Base-by-base conservation (phyloP, 1,140 invertebrate genomes). In the Adelges cooleyi region DNA sequence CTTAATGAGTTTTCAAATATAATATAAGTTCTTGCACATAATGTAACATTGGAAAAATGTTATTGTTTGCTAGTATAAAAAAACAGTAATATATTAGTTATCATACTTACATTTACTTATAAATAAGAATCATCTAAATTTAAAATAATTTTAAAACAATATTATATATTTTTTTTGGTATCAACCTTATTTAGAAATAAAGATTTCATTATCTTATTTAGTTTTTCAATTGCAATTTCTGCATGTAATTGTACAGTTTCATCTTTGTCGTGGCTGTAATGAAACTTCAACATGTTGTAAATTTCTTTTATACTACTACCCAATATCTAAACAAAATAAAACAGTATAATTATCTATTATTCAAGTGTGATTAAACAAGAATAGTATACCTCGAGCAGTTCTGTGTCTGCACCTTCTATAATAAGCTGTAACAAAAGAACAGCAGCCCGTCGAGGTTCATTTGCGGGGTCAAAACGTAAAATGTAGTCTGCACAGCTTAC, bases 391-490 rank as follows among this genome's bases (percentile, higher is more conserved):
- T 75, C 72, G 25, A 91, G 74, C 10, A 81, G 79, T 69, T 88
- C 83, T 70, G 77, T 81, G 18, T 84, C 85, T 9, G 90, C 74
- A 18, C 89, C 89, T 70, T 82, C 81, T 20, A 92, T 73, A 38
- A 92, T 72, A 67, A 86, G 78, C 29, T 82, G 80, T 56, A 87
- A 77, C 10, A 91, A 83, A 71, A 90, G 75, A 8, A 89, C 83
- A 22, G 85, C 86, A n/a, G 89, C 88, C 70, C 87, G 77, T 65
- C 88, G 77, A 38, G 87, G 86, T 75, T 89, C 84, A 15, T 80
- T 71, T 25, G 78, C 77, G 69, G 82, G 80, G 71, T 91, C 88
- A 8, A 79, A 81, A 71, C 82, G 79, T 69, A 89, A 75, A 51
- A 88, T 80, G 67, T 76, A 78, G 67, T 80, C 77, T 36, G 88